Conservation (phyloP, 2,113 vertebrate genomes). For the Seriola aureovittata region DNA sequence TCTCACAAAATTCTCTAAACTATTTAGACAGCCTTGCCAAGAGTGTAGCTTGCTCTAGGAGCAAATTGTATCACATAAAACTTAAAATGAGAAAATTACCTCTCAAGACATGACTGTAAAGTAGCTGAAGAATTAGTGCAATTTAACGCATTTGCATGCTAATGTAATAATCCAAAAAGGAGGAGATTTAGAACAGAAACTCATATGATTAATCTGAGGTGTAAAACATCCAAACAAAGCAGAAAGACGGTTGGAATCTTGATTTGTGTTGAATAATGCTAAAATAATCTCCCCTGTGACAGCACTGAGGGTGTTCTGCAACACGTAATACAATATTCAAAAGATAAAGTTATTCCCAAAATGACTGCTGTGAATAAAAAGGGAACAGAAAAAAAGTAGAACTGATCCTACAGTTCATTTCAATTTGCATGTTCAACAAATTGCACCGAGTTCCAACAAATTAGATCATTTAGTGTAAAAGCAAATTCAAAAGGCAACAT, state of each 20-base stretch:
- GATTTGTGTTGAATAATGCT: conserved; percentile 10
- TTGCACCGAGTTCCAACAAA: not conserved
- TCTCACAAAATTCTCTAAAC: not conserved
- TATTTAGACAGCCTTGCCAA: not conserved
- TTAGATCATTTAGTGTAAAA: not conserved
- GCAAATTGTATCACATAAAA: not conserved
- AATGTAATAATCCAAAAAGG: not conserved
- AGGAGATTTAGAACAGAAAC: not conserved
- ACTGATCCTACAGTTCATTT: not conserved
- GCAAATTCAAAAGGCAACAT: conserved; percentile 1
- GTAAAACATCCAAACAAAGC: conserved; percentile 6
- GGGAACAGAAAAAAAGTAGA: not conserved
- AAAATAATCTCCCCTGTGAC: not conserved
- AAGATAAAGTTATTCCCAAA: not conserved
- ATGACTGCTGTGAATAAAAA: not conserved
- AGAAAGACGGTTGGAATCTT: not conserved
- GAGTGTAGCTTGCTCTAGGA: not conserved
- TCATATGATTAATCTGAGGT: conserved; percentile 11
- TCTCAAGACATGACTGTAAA: not conserved
- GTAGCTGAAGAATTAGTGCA: not conserved
- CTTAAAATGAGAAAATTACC: not conserved
- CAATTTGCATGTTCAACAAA: conserved; percentile 6
- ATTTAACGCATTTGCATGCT: not conserved
- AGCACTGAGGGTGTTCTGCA: conserved; percentile 5
- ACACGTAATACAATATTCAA: not conserved